These are phyloP conservation scores for Diceros bicornis DNA, from an alignment of 2,797 vertebrate genomes.

Conservation along the genomic window DNA sequence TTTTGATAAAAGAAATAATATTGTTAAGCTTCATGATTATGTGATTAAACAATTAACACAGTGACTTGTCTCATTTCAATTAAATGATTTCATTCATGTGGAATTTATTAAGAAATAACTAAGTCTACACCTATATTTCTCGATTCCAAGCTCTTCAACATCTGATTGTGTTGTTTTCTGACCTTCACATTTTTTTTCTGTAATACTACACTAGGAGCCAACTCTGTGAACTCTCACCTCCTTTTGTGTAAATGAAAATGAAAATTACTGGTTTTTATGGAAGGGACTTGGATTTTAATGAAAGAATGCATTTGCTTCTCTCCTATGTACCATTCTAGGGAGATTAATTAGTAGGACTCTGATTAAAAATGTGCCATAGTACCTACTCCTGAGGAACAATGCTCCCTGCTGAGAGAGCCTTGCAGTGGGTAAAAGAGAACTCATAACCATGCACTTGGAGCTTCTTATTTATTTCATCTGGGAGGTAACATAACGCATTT, in stretches of 20 bases:
- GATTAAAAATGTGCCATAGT: conserved; percentile 71
- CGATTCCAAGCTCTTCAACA: background rate
- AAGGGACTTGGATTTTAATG: conserved; percentile 53
- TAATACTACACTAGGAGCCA: background rate
- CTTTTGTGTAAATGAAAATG: conserved; percentile 46
- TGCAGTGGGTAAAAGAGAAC: conserved; percentile 7
- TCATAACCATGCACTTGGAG: background rate
- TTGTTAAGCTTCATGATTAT: conserved; percentile 48
- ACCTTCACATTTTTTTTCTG: background rate
- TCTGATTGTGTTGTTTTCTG: conserved; percentile 42
- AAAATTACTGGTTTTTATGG: conserved; percentile 40
- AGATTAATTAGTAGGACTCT: conserved; percentile 73
- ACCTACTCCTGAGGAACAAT: conserved; percentile 57
- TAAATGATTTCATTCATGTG: conserved; percentile 48
- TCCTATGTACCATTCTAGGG: conserved; percentile 22
- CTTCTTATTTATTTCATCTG: conserved; percentile 62
- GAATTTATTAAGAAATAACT: conserved; percentile 31
- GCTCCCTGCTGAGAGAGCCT: conserved; percentile 23
- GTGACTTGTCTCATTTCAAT: conserved; percentile 40
- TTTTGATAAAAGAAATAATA: conserved; percentile 51
- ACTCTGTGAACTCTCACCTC: background rate
- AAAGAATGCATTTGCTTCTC: conserved; percentile 51
- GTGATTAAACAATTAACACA: conserved; percentile 25
- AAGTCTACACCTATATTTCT: conserved; percentile 7
- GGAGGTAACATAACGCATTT: conserved; percentile 57